Conservation (phyloP, 2,888 invertebrate genomes). For the Ligdia adustata region DNA sequence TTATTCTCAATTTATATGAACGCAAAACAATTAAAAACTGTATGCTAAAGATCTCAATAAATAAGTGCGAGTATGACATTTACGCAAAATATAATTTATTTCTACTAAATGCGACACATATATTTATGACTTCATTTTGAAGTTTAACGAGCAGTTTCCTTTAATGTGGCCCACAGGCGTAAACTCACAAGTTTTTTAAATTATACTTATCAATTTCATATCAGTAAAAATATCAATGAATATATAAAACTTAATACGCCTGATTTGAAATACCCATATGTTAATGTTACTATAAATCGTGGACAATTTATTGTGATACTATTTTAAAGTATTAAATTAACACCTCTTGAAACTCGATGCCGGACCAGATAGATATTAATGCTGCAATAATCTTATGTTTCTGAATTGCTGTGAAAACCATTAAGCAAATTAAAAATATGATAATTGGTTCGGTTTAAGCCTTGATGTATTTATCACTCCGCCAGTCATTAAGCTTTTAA, state of each 20-base stretch:
- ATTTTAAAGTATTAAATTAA: conserved; percentile 46
- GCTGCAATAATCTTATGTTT: conserved; percentile 25
- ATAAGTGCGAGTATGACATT: conserved; percentile 47
- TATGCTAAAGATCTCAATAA: conserved; percentile 29
- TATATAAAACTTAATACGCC: conserved; percentile 47
- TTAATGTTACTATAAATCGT: conserved; percentile 54
- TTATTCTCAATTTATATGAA: conserved; percentile 10
- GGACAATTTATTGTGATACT: conserved; percentile 49
- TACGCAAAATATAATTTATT: conserved; percentile 55
- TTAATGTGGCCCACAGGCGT: conserved; percentile 47
- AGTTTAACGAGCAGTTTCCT: conserved; percentile 57
- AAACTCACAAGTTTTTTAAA: conserved; percentile 51
- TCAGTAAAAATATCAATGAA: conserved; percentile 46
- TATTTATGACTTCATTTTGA: conserved; percentile 56
- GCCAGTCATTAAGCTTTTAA: conserved; percentile 9
- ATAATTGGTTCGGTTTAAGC: conserved; percentile 12
- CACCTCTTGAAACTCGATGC: conserved; percentile 58
- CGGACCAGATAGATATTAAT: conserved; percentile 33
- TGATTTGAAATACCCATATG: conserved; percentile 49
- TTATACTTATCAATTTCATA: conserved; percentile 52
- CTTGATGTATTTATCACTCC: conserved; percentile 18
- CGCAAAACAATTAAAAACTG: conserved; percentile 9
- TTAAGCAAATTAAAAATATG: conserved; percentile 25
- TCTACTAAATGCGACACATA: conserved; percentile 40
- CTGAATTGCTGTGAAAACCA: conserved; percentile 22